A percentile compares a stretch with the other conserved stretches of the same genome.
Conservation (phyloP, 2,113 vertebrate species). For the Dipodomys spectabilis region DNA sequence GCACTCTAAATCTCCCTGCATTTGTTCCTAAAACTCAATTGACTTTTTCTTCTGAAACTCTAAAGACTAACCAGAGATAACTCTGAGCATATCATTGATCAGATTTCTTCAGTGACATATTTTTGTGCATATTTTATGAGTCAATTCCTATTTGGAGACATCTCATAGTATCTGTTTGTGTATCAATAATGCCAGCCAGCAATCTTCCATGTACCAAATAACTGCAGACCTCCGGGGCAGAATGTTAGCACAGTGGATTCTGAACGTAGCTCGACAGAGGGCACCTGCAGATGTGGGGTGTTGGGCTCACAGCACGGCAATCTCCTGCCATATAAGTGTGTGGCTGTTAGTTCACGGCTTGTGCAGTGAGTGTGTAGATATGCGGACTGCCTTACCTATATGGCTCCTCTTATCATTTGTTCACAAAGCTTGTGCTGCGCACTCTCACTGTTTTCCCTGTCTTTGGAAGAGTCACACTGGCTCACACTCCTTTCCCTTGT, state of each 20-base stretch:
- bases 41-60: not conserved
- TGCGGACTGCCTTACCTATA: conserved; percentile 80
- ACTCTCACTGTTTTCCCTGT: not conserved
- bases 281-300: conserved; percentile 65
- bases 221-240: not conserved
- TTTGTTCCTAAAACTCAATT: not conserved
- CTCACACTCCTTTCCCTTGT: conserved; percentile 10
- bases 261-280: not conserved
- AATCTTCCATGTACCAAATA: conserved; percentile 17
- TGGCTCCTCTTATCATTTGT: conserved; percentile 75
- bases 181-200: conserved; percentile 47
- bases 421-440: conserved; percentile 85
- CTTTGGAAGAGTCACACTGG: not conserved
- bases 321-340: conserved; percentile 72
- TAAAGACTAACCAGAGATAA: not conserved
- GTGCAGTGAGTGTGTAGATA: conserved; percentile 75
- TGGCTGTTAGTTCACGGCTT: conserved; percentile 86
- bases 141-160: conserved; percentile 34
- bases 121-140: not conserved
- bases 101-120: not conserved
- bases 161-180: conserved; percentile 36
- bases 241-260: not conserved
- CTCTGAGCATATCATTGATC: not conserved
- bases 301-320: conserved; percentile 63
- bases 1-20: not conserved